Percentiles rank a stretch among this genome's conserved stretches.
Conservation (phyloP, 2,113 vertebrate genomes). For the Acrocephalus arundinaceus region DNA sequence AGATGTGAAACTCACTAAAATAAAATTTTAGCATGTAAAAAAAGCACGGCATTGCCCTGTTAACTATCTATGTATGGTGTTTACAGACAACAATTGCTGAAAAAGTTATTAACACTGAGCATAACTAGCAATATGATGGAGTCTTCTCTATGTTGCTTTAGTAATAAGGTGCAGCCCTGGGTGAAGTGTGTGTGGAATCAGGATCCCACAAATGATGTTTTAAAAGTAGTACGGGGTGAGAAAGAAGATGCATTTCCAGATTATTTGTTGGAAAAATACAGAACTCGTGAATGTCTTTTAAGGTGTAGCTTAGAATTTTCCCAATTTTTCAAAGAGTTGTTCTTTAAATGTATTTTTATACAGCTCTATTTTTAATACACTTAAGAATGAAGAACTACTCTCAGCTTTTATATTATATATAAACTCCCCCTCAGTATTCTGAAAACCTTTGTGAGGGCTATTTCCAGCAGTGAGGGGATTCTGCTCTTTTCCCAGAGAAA, state of each 20-base stretch:
- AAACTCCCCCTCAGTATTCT: not conserved
- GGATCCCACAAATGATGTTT: not conserved
- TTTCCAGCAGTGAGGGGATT: not conserved
- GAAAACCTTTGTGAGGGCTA: not conserved
- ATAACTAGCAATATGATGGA: not conserved
- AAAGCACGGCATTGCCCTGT: not conserved
- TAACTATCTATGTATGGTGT: not conserved
- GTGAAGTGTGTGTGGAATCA: not conserved
- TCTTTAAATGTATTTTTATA: not conserved
- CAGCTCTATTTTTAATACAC: not conserved
- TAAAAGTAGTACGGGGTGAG: not conserved
- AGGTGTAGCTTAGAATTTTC: not conserved
- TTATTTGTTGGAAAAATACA: not conserved
- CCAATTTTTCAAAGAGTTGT: not conserved
- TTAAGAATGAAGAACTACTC: not conserved
- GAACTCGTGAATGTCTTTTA: not conserved
- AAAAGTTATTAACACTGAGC: not conserved
- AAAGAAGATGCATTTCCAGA: not conserved
- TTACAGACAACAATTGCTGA: not conserved
- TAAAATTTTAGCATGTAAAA: not conserved
- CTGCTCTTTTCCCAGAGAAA: not conserved
- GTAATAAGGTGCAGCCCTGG: not conserved
- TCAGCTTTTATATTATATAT: not conserved
- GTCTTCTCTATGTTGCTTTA: not conserved
- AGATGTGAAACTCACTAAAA: not conserved